phyloP scores from a whole-genome alignment of 1,140 invertebrate genomes.

The Augochlora pura region DNA sequence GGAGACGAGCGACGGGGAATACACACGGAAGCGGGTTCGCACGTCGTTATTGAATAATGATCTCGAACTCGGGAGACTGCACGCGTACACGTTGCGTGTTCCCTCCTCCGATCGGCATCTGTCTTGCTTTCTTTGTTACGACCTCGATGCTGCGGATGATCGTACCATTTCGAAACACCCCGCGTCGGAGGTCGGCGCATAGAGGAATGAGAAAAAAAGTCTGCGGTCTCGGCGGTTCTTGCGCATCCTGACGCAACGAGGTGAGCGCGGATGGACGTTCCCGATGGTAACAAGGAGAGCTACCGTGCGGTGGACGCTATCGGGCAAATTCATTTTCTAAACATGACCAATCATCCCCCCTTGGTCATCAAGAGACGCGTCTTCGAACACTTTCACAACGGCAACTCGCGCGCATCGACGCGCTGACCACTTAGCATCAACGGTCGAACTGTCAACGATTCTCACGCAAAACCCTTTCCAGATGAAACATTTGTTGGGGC shows the following conservation, averaged over 20 bases:
- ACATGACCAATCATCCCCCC: too few species aligned
- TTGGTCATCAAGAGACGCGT: too few species aligned
- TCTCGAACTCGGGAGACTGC: conserved; percentile 16
- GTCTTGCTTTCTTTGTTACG: conserved; percentile 50
- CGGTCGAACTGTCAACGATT: too few species aligned
- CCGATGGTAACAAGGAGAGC: conserved; percentile 27
- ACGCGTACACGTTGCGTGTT: conserved; percentile 20
- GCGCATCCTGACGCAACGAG: conserved; percentile 51
- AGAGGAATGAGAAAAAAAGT: conserved; percentile 38
- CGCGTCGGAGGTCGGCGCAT: conserved; percentile 42
- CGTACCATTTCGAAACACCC: conserved; percentile 51
- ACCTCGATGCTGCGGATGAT: conserved; percentile 46
- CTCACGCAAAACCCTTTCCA: too few species aligned
- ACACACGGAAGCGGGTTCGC: conserved; percentile 44
- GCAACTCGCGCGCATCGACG: too few species aligned
- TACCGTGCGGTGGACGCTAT: conserved; percentile 8
- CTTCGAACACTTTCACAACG: too few species aligned
- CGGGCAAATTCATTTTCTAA: background rate
- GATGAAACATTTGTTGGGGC: too few species aligned
- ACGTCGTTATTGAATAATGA: conserved; percentile 51
- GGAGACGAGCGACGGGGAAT: background rate
- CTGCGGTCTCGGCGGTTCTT: conserved; percentile 54
- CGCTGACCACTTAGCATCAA: too few species aligned
- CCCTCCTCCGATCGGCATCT: background rate
- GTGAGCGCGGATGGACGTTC: conserved; percentile 25